Evolutionary conservation across 1,140 invertebrate genomes (phyloP).

Genomic region (Lasaia peninsularis): DNA sequence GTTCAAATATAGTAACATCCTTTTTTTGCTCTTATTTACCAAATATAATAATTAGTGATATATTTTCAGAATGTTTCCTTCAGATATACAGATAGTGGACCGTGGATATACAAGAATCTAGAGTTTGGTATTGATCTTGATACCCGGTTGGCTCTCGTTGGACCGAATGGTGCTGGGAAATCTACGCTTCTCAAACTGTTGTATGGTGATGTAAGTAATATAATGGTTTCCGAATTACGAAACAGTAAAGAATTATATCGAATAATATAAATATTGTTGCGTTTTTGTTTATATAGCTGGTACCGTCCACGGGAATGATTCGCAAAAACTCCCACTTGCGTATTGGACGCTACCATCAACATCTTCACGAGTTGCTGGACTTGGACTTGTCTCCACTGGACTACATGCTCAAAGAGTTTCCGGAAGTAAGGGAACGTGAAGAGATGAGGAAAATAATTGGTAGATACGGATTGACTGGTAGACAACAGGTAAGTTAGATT

Average conservation of each 20-base stretch:
- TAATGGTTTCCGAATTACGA: not conserved
- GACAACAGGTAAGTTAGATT: conserved; percentile 89
- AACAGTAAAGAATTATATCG: too few relatives aligned
- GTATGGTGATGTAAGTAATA: conserved; percentile 89
- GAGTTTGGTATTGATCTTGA: conserved; percentile 99
- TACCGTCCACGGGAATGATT: conserved; percentile 97
- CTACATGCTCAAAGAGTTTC: conserved; percentile 98
- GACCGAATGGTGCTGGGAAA: conserved; percentile 99
- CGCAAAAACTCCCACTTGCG: conserved; percentile 98
- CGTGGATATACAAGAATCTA: conserved; percentile 97
- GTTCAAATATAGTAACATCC: too few relatives aligned
- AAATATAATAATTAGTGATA: not conserved
- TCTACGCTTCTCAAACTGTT: conserved; percentile 97
- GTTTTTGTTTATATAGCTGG: too few relatives aligned
- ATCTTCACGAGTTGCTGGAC: conserved; percentile 97
- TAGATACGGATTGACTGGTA: conserved; percentile 96
- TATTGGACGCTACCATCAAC: conserved; percentile 99
- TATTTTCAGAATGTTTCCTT: conserved; percentile 94
- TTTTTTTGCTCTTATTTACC: not conserved
- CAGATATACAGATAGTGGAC: conserved; percentile 90
- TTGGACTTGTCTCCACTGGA: conserved; percentile 96
- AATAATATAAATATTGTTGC: too few relatives aligned
- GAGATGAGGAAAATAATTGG: conserved; percentile 99
- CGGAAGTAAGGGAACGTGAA: conserved; percentile 98
- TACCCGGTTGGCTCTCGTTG: conserved; percentile 97